Evolutionary conservation across 2,888 invertebrate species (phyloP).

Genomic region (Drosophila cognata): DNA sequence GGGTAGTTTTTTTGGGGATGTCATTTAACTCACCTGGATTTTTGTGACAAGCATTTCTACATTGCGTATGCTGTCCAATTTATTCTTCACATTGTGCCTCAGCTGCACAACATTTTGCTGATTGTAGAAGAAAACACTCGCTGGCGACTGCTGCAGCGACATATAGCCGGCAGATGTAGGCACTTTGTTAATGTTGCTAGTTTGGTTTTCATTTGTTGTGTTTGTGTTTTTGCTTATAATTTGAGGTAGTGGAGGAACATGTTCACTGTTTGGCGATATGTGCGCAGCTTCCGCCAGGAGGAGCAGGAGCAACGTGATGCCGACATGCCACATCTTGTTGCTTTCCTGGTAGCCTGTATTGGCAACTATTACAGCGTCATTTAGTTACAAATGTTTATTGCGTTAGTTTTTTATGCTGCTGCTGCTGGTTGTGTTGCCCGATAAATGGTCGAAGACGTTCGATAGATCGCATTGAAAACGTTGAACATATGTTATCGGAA

Average conservation of each 20-base stretch:
- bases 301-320: conserved; percentile 49
- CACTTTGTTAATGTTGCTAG: conserved; percentile 77
- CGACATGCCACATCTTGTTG: conserved; percentile 49
- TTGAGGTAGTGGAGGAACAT: conserved; percentile 75
- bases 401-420: conserved; percentile 37
- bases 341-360: conserved; percentile 46
- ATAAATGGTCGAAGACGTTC: conserved; percentile 19
- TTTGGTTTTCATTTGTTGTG: conserved; percentile 51
- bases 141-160: conserved; percentile 62
- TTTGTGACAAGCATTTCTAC: conserved; percentile 83
- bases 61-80: conserved; percentile 82
- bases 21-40: conserved; percentile 77
- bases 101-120: conserved; percentile 81
- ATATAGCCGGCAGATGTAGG: conserved; percentile 68
- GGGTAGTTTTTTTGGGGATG: rapidly evolving
- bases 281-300: conserved; percentile 51
- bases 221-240: conserved; percentile 67
- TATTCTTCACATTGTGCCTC: conserved; percentile 79
- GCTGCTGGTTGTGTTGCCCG: conserved; percentile 38
- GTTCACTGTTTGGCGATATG: conserved; percentile 55
- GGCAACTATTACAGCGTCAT: conserved; percentile 57
- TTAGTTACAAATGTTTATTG: conserved; percentile 36
- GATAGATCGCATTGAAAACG: conserved; percentile 18
- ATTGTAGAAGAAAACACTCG: conserved; percentile 74
- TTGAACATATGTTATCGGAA: conserved; percentile 20